Conservation (phyloP, 2,888 invertebrate species). For the Steromphala cineraria region DNA sequence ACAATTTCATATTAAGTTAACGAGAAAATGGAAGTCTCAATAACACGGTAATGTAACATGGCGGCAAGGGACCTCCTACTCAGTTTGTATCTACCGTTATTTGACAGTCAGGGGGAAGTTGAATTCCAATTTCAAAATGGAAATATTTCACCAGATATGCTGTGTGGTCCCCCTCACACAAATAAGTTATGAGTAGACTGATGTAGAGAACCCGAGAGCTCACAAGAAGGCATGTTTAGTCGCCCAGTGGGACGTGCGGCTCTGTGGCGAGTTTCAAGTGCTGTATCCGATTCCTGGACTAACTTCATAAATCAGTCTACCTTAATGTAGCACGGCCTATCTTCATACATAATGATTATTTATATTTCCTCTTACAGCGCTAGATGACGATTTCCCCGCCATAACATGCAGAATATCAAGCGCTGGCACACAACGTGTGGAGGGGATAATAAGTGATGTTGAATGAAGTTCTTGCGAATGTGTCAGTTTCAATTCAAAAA, state of each 20-base stretch:
- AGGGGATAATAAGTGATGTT: too few species aligned
- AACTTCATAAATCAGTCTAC: background rate
- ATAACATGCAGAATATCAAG: too few species aligned
- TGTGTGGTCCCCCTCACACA: background rate
- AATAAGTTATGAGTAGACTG: background rate
- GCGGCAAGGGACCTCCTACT: background rate
- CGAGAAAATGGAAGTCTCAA: background rate
- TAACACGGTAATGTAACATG: background rate
- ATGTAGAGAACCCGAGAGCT: background rate
- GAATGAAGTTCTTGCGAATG: too few species aligned
- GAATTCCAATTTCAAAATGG: background rate
- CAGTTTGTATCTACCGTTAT: background rate
- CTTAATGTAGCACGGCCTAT: background rate
- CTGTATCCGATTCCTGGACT: background rate
- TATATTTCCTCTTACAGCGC: slow-evolving; percentile 7
- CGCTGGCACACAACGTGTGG: too few species aligned
- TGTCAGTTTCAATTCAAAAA: too few species aligned
- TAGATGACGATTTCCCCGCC: background rate
- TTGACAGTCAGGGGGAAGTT: background rate
- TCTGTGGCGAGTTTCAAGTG: background rate
- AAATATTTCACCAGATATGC: background rate
- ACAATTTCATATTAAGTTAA: too few species aligned
- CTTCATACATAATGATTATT: slow-evolving; percentile 17
- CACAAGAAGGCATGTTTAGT: background rate
- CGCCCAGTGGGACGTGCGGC: background rate